Evolutionary conservation across 2,113 vertebrate species (phyloP).

Genomic region (Pelecanus crispus): DNA sequence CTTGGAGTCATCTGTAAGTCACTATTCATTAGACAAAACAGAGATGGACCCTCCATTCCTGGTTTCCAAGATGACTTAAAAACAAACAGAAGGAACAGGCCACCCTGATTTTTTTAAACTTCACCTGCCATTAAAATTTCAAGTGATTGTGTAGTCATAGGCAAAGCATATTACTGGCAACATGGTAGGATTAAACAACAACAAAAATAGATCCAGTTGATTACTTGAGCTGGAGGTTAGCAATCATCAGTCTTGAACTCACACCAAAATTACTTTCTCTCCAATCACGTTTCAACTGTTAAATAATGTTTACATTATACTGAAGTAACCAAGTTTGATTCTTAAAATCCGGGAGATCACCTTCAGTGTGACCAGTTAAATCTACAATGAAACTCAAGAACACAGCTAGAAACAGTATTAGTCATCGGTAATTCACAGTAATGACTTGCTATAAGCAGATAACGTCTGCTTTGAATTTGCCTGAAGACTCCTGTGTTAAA

Average conservation of each 20-base stretch:
- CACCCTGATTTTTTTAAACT: background rate
- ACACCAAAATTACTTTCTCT: background rate
- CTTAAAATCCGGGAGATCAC: background rate
- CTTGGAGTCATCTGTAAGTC: background rate
- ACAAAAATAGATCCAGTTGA: constrained; percentile 46
- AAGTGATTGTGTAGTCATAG: background rate
- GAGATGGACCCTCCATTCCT: background rate
- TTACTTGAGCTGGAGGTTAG: constrained; percentile 22
- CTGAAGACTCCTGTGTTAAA: background rate
- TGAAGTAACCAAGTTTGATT: background rate
- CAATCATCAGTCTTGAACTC: background rate
- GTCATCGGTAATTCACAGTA: background rate
- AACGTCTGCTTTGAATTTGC: background rate
- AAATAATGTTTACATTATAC: background rate
- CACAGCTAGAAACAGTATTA: background rate
- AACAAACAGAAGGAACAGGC: background rate
- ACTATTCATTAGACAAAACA: background rate
- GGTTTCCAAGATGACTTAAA: background rate
- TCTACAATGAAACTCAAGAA: background rate
- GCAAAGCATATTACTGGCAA: constrained; percentile 9
- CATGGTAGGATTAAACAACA: constrained; percentile 12
- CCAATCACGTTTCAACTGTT: background rate
- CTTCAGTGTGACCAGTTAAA: background rate
- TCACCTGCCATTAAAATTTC: background rate
- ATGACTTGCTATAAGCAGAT: background rate